Evolutionary conservation across 2,113 vertebrate species (phyloP), one percentile per base, ranked within the genome.

Genomic region (Barnardius zonarius): DNA sequence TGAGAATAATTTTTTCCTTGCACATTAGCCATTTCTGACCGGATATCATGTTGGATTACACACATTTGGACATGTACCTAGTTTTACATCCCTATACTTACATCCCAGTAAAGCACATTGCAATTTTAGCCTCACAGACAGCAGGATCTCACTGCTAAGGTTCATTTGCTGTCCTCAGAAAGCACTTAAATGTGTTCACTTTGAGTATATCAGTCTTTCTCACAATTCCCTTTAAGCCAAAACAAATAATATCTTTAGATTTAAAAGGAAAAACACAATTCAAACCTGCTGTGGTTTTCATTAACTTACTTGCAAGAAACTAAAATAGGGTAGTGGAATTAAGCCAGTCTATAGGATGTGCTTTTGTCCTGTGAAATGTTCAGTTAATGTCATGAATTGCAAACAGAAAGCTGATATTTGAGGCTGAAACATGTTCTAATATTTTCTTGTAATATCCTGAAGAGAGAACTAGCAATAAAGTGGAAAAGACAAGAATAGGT

Each of bases 241-340:
- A 92, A 68, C 55, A 90, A 96, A 88, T 57, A 87, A 23, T 62
- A 43, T 88, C 76, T 90, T 67, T 77, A 95, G 84, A 92, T 83
- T 83, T 51, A 93, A 92, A 92, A 88, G 37, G 28, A 83, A 93
- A 93, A 93, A 89, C 73, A 95, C 70, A 91, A 95, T 57, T 85
- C 62, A 87, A 82, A 84, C 67, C 81, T 83, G 35, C 49, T 77
- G 61, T 86, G 68, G 28, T 77, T 94, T 88, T n/a, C 37, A 43
- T 80, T 86, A 85, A 54, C 37, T 83, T 43, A 62, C 54, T 55
- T 55, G 54, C 31, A 52, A 76, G 28, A 80, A 90, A 51, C 79
- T 81, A 54, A 90, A 94, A 70, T 31, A 77, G 43, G 51, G 43
- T 14, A 35, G 55, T 62, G 57, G 85, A 76, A 16, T 37, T 63